Base-by-base conservation (phyloP, 2,888 invertebrate species). In the Parelbella ahira region DNA sequence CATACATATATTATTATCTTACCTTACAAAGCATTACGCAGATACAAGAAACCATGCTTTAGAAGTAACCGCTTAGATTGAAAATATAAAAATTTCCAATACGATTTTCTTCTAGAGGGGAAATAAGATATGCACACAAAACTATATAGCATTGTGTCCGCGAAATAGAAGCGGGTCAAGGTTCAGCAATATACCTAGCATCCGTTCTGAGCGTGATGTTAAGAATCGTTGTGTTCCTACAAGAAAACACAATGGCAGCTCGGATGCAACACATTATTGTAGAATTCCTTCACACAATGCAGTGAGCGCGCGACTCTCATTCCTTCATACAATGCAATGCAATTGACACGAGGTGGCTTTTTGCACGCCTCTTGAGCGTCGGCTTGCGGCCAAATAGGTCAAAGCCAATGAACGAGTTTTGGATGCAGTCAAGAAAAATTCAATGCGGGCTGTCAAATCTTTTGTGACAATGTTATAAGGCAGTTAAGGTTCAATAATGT, bases 331-430 rank as follows among this genome's bases (percentile, higher is more conserved):
- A 42, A 42, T 34, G 34, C 15, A 11, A 28, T 42, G 42, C 42
- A 42, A 34, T 42, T 34, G 41, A 34, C 15, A 27, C 41, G 27
- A 33, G 23, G 24, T 8, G 24, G 19, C 27, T 34, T 21, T 28
- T 28, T 33, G 25, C 33, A 33, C 28, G 42, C 8, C 42, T 42
- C 42, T 28, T 28, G 28, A 42, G n/a, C 15, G 28, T 10, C 41
- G 28, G 34, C 34, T 21, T 28, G 28, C 9, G 10, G 42, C 34
- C 34, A 42, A 42, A 42, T 42, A 18, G 42, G 42, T 42, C 42
- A 42, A 42, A 42, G 42, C 27, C 33, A 33, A 41, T 41, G 13
- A 41, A 30, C 37, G 19, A 39, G 15, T 21, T 38, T 38, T 10
- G 30, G 30, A 23, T 6, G 21, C 15, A n/a, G n/a, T n/a, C n/a